Percentiles rank a stretch among this genome's conserved stretches.
Evolutionary conservation across 2,797 vertebrate genomes (phyloP).

Genomic region (Percopsis omiscomaycus): DNA sequence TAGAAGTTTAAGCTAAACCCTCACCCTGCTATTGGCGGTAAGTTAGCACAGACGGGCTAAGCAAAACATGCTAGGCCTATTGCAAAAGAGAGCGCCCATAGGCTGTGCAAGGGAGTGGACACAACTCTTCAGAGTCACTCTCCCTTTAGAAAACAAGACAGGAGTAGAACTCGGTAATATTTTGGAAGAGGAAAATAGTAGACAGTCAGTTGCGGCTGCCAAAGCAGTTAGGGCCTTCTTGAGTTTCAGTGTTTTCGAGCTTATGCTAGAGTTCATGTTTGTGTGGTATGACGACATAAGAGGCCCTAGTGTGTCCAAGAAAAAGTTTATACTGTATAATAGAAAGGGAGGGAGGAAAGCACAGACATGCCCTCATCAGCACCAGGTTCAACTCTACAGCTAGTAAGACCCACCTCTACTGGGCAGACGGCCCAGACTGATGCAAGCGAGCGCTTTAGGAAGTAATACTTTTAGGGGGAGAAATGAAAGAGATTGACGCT

Average conservation of each 20-base stretch:
- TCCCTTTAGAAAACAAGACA: not conserved
- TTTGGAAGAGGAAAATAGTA: slow-evolving; percentile 23
- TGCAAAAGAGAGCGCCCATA: not conserved
- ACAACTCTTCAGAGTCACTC: slow-evolving; percentile 7
- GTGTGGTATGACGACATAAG: not conserved
- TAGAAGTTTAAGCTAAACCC: not conserved
- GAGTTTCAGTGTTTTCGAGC: slow-evolving; percentile 23
- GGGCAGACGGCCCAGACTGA: not conserved
- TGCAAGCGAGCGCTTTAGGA: not conserved
- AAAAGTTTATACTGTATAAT: not conserved
- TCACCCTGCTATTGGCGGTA: not conserved
- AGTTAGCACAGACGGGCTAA: slow-evolving; percentile 6
- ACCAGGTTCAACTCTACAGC: not conserved
- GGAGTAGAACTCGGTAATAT: not conserved
- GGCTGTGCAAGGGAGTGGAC: slow-evolving; percentile 3
- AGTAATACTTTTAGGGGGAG: not conserved
- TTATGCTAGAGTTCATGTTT: slow-evolving; percentile 13
- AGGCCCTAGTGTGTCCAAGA: not conserved
- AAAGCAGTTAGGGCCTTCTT: slow-evolving; percentile 17
- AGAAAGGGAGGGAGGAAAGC: not conserved
- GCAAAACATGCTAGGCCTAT: slow-evolving; percentile 8
- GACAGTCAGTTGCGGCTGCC: slow-evolving; percentile 35
- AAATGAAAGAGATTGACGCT: slow-evolving; percentile 33
- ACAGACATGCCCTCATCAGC: not conserved
- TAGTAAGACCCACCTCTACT: not conserved